A percentile compares a stretch with the other conserved stretches of the same genome.
These are phyloP conservation scores for Epinotia nisella DNA, from an alignment of 2,888 invertebrate genomes.

Conservation along the genomic window DNA sequence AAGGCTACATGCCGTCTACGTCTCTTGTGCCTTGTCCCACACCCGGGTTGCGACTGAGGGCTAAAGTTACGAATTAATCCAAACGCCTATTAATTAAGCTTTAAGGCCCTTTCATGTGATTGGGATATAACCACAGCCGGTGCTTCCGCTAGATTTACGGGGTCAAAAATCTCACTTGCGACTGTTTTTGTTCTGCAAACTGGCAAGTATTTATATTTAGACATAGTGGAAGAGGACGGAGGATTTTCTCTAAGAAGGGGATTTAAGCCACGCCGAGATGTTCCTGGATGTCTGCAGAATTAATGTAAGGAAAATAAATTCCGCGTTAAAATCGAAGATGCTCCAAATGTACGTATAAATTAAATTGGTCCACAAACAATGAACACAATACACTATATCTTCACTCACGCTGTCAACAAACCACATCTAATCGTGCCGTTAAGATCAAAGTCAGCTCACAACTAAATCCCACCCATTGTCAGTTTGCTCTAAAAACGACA, in stretches of 20 bases:
- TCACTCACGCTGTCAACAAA: no score
- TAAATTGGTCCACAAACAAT: no score
- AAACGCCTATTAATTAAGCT: conserved; percentile 62
- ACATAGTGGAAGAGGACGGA: not conserved
- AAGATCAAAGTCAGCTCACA: no score
- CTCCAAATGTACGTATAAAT: no score
- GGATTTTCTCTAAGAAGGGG: not conserved
- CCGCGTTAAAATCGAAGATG: no score
- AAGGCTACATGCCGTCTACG: no score
- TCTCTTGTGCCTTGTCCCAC: conserved; percentile 15
- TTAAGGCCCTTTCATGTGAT: conserved; percentile 51
- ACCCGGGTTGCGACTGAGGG: conserved; percentile 47
- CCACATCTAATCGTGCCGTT: no score
- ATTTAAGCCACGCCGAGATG: no score
- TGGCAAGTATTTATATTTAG: conserved; percentile 4
- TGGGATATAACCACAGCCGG: conserved; percentile 43
- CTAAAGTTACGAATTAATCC: conserved; percentile 57
- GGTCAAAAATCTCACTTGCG: conserved; percentile 36
- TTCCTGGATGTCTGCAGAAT: no score
- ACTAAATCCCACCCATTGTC: not conserved
- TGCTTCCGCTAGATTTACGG: conserved; percentile 41
- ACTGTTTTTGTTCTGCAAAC: conserved; percentile 13
- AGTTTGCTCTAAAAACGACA: not conserved
- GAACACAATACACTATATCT: no score
- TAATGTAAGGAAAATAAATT: no score